A percentile compares a stretch with the other conserved stretches of the same genome.
Evolutionary conservation across 2,113 vertebrate genomes (phyloP).

Genomic region (Athene noctua): DNA sequence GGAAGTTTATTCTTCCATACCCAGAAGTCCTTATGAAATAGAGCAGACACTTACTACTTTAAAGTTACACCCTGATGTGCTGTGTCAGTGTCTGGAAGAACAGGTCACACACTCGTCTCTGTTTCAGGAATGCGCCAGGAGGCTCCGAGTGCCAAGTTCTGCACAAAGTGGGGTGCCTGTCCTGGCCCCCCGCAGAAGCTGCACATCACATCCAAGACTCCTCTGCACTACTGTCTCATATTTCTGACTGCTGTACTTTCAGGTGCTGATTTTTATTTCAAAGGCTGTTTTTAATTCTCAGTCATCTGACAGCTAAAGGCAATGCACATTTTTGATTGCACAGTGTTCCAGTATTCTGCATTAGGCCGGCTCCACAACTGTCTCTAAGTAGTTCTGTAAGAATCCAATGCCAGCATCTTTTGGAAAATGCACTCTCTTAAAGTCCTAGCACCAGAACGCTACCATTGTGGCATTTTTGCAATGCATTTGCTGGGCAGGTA

Average conservation of each 20-base stretch:
- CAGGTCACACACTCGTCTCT: not conserved
- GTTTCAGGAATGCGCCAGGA: not conserved
- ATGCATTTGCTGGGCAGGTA: not conserved
- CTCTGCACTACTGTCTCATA: not conserved
- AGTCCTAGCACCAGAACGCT: not conserved
- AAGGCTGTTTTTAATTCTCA: not conserved
- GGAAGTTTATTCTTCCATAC: not conserved
- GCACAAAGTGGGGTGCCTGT: not conserved
- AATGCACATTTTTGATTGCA: not conserved
- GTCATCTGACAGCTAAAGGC: not conserved
- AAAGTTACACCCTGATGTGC: not conserved
- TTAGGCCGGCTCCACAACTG: not conserved
- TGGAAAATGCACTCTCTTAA: not conserved
- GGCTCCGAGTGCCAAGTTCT: not conserved
- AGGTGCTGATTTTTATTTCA: not conserved
- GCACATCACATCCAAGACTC: accelerated
- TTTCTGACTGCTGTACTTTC: not conserved
- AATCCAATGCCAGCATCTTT: not conserved
- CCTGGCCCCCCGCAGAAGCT: not conserved
- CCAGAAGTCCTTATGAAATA: not conserved
- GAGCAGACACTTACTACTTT: not conserved
- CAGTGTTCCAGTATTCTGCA: not conserved
- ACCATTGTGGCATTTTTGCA: not conserved
- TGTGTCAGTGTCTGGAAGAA: not conserved
- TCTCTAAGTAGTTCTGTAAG: not conserved